phyloP scores from a whole-genome alignment of 2,888 invertebrate genomes.

The Caenorhabditis wallacei region DNA sequence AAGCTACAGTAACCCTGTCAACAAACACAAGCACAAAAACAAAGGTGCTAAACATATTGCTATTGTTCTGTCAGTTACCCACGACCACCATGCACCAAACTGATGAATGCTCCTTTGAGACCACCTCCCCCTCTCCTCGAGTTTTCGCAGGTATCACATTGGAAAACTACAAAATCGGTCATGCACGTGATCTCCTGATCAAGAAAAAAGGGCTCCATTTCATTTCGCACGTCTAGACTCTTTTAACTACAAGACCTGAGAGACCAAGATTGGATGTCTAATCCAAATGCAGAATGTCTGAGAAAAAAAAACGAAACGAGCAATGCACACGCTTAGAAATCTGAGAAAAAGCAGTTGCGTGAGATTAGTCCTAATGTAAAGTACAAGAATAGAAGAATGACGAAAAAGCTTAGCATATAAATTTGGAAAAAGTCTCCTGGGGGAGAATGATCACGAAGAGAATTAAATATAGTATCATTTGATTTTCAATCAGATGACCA shows the following conservation, averaged over 20 bases:
- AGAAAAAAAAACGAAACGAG: not conserved
- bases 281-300: not conserved
- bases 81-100: too few species aligned
- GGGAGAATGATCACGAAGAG: too few species aligned
- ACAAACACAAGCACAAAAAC: too few species aligned
- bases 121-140: not conserved
- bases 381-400: not conserved
- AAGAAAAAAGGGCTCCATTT: not conserved
- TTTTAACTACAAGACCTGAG: not conserved
- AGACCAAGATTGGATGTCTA: not conserved
- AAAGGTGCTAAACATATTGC: too few species aligned
- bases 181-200: not conserved
- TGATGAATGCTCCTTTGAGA: too few species aligned
- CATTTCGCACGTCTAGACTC: constrained; percentile 3
- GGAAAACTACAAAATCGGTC: not conserved
- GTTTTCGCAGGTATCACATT: not conserved
- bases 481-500: too few species aligned
- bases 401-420: too few species aligned
- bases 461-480: too few species aligned
- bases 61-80: too few species aligned
- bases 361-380: not conserved
- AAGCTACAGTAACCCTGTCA: too few species aligned
- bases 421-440: too few species aligned
- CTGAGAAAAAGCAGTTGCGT: not conserved
- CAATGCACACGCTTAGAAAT: not conserved